Conservation (phyloP, 2,113 vertebrate species). For the Penelope pileata region DNA sequence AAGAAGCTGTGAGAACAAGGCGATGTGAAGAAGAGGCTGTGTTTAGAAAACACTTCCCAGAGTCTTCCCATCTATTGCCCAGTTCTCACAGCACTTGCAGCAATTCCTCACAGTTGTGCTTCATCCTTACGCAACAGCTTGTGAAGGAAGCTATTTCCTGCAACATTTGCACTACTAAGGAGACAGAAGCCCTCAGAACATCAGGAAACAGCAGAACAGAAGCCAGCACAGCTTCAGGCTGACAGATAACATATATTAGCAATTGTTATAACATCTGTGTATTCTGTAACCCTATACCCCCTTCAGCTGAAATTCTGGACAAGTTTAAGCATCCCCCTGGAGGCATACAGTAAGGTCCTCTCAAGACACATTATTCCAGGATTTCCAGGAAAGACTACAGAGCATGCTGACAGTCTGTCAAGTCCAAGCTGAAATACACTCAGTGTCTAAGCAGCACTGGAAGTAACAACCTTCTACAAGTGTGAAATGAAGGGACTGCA, state of each 20-base stretch:
- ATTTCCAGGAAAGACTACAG: not conserved
- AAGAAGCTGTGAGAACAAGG: not conserved
- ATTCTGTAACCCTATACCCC: not conserved
- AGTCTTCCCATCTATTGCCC: not conserved
- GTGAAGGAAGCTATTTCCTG: not conserved
- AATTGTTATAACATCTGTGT: not conserved
- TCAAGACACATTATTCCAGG: not conserved
- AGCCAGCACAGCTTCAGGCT: not conserved
- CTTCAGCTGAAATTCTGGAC: not conserved
- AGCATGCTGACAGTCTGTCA: not conserved
- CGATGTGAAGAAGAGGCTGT: not conserved
- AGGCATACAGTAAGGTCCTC: not conserved
- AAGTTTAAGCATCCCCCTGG: not conserved
- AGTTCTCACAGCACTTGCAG: not conserved
- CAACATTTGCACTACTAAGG: not conserved
- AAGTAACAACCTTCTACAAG: not conserved
- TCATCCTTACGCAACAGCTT: not conserved
- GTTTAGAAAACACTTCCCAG: not conserved
- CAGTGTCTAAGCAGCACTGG: not conserved
- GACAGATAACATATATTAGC: not conserved
- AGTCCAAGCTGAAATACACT: not conserved
- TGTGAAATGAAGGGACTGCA: not conserved
- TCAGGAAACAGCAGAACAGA: not conserved
- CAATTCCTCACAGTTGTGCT: not conserved
- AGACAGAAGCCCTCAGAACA: not conserved